These are phyloP conservation scores for Aspidiotus destructor DNA, from an alignment of 2,888 invertebrate species.

Conservation along the genomic window DNA sequence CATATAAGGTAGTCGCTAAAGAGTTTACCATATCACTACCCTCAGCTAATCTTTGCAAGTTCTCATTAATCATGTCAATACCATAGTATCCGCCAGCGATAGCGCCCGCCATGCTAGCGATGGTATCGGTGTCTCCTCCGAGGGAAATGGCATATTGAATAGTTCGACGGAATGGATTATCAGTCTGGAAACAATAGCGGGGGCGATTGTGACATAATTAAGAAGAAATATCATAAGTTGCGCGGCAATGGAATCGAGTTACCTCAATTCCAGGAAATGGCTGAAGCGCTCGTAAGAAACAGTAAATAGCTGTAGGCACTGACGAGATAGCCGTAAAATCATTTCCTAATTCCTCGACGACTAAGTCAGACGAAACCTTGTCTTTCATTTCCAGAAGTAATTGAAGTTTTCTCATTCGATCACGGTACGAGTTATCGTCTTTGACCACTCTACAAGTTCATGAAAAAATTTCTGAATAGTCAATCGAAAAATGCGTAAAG, in stretches of 20 bases:
- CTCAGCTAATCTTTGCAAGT: slow-evolving; percentile 53
- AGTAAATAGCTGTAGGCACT: slow-evolving; percentile 62
- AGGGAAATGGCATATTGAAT: slow-evolving; percentile 60
- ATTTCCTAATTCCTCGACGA: slow-evolving; percentile 51
- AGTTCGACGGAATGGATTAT: slow-evolving; percentile 53
- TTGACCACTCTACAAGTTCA: slow-evolving; percentile 12
- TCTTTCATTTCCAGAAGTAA: slow-evolving; percentile 35
- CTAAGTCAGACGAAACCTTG: slow-evolving; percentile 44
- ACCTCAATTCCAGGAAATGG: slow-evolving; percentile 47
- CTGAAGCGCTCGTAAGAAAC: slow-evolving; percentile 51
- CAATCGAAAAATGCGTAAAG: no score
- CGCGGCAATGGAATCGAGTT: no score
- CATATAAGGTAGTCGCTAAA: slow-evolving; percentile 48
- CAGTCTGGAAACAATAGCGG: slow-evolving; percentile 46
- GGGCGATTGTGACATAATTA: no score
- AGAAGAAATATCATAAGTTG: no score
- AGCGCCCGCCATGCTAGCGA: slow-evolving; percentile 63
- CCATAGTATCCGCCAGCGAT: slow-evolving; percentile 60
- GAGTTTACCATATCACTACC: slow-evolving; percentile 46
- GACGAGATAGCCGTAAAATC: slow-evolving; percentile 55
- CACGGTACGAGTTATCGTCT: slow-evolving; percentile 9
- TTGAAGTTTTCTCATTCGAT: slow-evolving; percentile 43
- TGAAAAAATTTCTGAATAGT: no score
- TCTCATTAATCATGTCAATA: slow-evolving; percentile 44
- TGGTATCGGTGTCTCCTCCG: slow-evolving; percentile 69